Evolutionary conservation across 2,888 invertebrate genomes (phyloP), one percentile per base, ranked within the genome.

Genomic region (Bhutanitis thaidina): DNA sequence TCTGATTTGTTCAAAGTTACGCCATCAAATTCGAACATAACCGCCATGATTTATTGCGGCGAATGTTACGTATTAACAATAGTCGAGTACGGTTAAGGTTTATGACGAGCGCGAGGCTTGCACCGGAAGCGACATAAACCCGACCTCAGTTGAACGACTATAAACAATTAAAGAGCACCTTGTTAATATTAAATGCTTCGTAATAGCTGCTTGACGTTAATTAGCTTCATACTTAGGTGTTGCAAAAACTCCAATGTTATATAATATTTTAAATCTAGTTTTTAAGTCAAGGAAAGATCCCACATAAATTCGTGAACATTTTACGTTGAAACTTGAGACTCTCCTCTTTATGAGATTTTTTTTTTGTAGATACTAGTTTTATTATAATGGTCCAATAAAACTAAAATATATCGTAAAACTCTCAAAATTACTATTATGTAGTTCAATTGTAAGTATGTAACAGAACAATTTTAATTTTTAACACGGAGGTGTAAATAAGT

Each of bases 141-240:
- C 80, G 75, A 72, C 74, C 69, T 69, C 74, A 77, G 87, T 85
- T 85, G 49, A 81, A 71, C 67, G 62, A 69, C 72, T 85, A 86
- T 88, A 86, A 64, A 80, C 78, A 72, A 76, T 80, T 79, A 84
- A 81, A 76, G 80, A 71, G 76, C 79, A 80, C 78, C 87, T 86
- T 80, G 85, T 89, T 88, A 85, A 80, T 80, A 69, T 82, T 80
- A 85, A 87, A 78, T 74, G 79, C 73, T 80, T 75, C 74, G 77
- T 85, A 80, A 84, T 80, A 78, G 77, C 74, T 65, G 63, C 64
- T 69, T 71, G 71, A 75, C 76, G 75, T 71, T 82, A 77, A 77
- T 78, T 78, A 71, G 67, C 62, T 60, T 58, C 59, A 69, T 69
- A 14, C 48, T 29, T 25, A 12, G 20, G 27, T 41, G 34, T 45